Conservation (phyloP, 2,797 vertebrate genomes). For the Orientallactaga sibirica region DNA sequence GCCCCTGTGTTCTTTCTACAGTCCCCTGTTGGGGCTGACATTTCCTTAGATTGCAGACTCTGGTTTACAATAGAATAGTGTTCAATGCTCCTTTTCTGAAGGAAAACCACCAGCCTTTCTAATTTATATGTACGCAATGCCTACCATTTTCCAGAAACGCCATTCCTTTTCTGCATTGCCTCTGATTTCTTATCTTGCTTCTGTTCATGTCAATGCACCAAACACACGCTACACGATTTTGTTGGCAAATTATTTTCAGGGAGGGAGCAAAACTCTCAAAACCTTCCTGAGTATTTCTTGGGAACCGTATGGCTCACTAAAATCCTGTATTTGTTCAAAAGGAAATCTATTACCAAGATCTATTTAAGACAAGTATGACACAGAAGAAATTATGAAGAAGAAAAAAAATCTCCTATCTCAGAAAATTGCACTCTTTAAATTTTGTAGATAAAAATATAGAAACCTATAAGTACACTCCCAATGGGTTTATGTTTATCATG, state of each 20-base stretch:
- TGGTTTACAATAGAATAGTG: neutral
- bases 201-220: slow-evolving; percentile 16
- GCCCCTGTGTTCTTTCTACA: neutral
- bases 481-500: neutral
- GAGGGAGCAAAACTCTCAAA: slow-evolving; percentile 14
- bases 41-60: neutral
- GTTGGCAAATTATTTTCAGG: slow-evolving; percentile 30
- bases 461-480: neutral
- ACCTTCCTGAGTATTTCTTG: slow-evolving; percentile 18
- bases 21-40: neutral
- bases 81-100: neutral
- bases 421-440: slow-evolving; percentile 36
- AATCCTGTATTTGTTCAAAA: slow-evolving; percentile 31
- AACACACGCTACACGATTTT: slow-evolving; percentile 19
- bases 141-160: neutral
- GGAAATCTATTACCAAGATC: slow-evolving; percentile 26
- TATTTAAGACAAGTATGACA: slow-evolving; percentile 32
- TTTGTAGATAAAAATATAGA: neutral
- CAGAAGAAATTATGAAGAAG: slow-evolving; percentile 23
- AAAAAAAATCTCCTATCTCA: neutral
- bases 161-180: neutral
- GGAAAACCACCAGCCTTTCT: neutral
- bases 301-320: slow-evolving; percentile 20
- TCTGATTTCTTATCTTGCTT: slow-evolving; percentile 40
- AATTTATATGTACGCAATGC: neutral